phyloP scores from a whole-genome alignment of 2,113 vertebrate genomes.

The Phylloscopus trochiloides region DNA sequence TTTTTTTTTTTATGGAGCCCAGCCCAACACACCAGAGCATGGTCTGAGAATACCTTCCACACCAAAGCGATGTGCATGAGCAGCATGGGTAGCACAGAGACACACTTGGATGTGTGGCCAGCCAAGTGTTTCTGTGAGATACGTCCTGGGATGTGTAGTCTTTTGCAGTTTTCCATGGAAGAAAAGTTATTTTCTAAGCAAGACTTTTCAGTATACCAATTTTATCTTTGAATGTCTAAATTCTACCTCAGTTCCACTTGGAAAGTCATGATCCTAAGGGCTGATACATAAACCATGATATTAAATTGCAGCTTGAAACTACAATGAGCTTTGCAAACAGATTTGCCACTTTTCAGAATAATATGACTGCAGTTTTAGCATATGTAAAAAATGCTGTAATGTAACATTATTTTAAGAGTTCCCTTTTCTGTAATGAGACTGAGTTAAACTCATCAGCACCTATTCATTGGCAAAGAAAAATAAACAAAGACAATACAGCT shows the following conservation, averaged over 20 bases:
- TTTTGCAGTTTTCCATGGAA: background rate
- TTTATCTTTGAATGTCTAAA: background rate
- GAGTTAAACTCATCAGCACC: background rate
- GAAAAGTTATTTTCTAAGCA: background rate
- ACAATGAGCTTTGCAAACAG: background rate
- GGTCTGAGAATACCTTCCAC: background rate
- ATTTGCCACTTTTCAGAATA: background rate
- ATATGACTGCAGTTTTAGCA: background rate
- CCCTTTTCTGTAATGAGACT: background rate
- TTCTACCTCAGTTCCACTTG: background rate
- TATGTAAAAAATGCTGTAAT: background rate
- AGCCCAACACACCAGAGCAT: background rate
- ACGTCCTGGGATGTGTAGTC: background rate
- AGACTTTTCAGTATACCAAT: background rate
- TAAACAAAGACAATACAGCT: background rate
- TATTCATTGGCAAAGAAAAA: slow-evolving; percentile 10
- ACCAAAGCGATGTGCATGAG: background rate
- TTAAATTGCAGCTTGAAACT: background rate
- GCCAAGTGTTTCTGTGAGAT: background rate
- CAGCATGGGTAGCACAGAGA: background rate
- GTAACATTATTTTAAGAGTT: background rate
- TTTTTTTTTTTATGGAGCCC: background rate
- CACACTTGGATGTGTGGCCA: background rate
- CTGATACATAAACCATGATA: background rate
- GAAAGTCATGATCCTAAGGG: background rate